Conservation (phyloP, 2,113 vertebrate species). For the Trematomus loennbergii region DNA sequence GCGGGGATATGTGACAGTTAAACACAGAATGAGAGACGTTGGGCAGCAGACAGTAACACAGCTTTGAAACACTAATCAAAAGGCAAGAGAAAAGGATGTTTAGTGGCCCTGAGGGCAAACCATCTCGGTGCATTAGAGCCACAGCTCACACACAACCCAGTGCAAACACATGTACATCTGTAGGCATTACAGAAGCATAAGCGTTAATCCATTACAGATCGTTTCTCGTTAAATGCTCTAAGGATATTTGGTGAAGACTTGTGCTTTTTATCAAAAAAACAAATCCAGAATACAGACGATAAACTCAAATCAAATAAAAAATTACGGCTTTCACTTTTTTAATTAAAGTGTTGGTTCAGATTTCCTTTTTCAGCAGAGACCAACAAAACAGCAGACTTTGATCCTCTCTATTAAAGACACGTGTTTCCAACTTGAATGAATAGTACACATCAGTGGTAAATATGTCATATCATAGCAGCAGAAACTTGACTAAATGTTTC, state of each 20-base stretch:
- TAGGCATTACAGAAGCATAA: not conserved
- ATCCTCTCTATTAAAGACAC: not conserved
- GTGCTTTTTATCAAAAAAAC: not conserved
- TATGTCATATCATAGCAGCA: not conserved
- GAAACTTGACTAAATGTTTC: not conserved
- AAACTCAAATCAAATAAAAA: not conserved
- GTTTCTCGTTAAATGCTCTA: conserved; percentile 5
- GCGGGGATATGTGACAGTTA: conserved; percentile 9
- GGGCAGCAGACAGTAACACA: not conserved
- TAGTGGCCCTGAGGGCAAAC: conserved; percentile 12
- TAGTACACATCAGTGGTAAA: not conserved
- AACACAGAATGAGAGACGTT: conserved; percentile 16
- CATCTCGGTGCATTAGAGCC: not conserved
- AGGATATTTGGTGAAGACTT: not conserved
- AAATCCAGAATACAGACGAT: not conserved
- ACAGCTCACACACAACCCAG: not conserved
- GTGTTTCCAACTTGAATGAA: too few relatives aligned
- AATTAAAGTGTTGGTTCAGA: not conserved
- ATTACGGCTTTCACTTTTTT: not conserved
- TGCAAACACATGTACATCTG: not conserved
- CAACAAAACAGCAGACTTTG: not conserved
- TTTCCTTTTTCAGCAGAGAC: not conserved
- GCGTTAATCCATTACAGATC: not conserved
- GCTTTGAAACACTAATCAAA: conserved; percentile 36
- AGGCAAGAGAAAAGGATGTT: conserved; percentile 30